phyloP scores from a whole-genome alignment of 2,888 invertebrate genomes.

The Lamellibrachia satsuma region DNA sequence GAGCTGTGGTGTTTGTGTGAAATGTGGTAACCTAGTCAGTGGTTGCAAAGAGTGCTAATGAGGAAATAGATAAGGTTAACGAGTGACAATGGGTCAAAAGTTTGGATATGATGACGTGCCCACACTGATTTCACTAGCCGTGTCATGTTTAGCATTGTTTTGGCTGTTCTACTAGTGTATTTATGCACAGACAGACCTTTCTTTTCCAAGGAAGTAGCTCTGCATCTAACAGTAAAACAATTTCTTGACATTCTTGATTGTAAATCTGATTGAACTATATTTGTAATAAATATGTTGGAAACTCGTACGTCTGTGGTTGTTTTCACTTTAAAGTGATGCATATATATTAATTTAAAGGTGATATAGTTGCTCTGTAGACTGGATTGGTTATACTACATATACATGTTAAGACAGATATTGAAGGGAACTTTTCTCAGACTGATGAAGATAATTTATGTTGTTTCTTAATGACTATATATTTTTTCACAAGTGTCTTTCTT shows the following conservation, averaged over 20 bases:
- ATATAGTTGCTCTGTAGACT: background rate
- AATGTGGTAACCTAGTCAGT: background rate
- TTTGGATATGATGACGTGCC: background rate
- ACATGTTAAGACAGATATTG: too few relatives aligned
- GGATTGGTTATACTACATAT: too few relatives aligned
- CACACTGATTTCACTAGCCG: background rate
- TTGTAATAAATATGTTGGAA: background rate
- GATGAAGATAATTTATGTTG: too few relatives aligned
- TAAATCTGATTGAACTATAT: background rate
- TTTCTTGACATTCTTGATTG: background rate
- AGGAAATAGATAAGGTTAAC: background rate
- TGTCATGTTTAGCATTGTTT: background rate
- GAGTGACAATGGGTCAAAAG: background rate
- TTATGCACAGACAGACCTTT: background rate
- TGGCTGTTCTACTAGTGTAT: background rate
- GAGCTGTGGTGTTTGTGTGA: background rate
- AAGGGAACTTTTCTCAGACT: too few relatives aligned
- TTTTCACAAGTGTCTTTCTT: too few relatives aligned
- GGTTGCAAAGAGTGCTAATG: background rate
- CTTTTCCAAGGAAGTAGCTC: background rate
- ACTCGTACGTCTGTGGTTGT: background rate
- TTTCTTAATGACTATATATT: too few relatives aligned
- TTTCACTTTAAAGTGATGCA: background rate
- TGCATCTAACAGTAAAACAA: background rate
- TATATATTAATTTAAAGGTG: background rate